Evolutionary conservation across 2,113 vertebrate species (phyloP), one percentile per base, ranked within the genome.

Genomic region (Electrona antarctica): DNA sequence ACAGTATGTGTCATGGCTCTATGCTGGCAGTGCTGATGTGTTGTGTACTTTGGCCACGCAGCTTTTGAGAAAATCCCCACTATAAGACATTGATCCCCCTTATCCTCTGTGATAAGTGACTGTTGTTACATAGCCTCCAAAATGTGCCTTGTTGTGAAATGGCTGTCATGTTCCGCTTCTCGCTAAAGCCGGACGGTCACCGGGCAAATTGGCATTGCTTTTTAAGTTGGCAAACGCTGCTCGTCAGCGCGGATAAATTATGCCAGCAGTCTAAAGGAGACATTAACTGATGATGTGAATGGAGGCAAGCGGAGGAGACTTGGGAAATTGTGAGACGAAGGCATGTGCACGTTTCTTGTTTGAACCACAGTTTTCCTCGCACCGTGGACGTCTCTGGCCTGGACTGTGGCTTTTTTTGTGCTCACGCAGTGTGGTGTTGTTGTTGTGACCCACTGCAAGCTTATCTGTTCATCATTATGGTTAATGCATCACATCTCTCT

Each of bases 71-170:
- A 60, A 64, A 70, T 74, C 60, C 48, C 48, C 46, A 57, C 70
- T 62, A 56, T 45, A 62, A 48, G 54, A 33, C 7, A 51, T 65
- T 70, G 77, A 68, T 84, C 52, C 52, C 50, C 51, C 28, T 70
- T 69, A 69, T 81, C 63, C 8, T 61, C 57, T 54, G 28, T 76
- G 69, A 88, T 65, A 50, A 71, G 60, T 57, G 33, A 66, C 56
- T 65, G 54, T 46, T 71, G 7, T 80, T 61, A 45, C 49, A 10
- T 49, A 67, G 55, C 51, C 41, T 69, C 61, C 81, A 58, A 71
- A 21, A 54, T 60, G 56, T 63, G 69, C 66, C 60, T 77, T 29
- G 45, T 67, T 79, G 73, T 57, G 69, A 81, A 75, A 78, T 81
- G 64, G 60, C 59, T 75, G 64, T 82, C 60, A 75, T 71, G 55